phyloP scores from a whole-genome alignment of 1,140 invertebrate species.

The Pentalonia nigronervosa region DNA sequence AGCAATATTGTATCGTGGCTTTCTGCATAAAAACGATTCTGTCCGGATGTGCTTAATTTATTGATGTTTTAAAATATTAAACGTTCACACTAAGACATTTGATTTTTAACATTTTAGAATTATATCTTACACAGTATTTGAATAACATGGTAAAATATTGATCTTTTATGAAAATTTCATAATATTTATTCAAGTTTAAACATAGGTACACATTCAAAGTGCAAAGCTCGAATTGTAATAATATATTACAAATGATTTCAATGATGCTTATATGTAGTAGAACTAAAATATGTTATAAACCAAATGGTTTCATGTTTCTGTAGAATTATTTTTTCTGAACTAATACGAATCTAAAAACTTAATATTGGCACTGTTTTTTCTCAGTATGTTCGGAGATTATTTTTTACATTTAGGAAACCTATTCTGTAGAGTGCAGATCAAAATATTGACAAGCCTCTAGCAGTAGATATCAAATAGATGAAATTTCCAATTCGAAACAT shows the following conservation, averaged over 20 bases:
- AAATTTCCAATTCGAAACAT: too few species aligned
- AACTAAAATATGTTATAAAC: neutral
- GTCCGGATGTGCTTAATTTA: neutral
- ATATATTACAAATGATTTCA: neutral
- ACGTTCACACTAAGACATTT: neutral
- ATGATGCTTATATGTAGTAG: neutral
- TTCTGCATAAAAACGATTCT: neutral
- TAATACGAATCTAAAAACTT: neutral
- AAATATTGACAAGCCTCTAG: too few species aligned
- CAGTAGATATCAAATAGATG: too few species aligned
- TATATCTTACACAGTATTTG: neutral
- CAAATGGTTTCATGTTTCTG: neutral
- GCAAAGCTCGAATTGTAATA: neutral
- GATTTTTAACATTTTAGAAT: neutral
- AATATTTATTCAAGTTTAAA: neutral
- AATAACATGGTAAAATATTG: neutral
- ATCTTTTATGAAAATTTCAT: neutral
- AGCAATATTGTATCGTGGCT: neutral
- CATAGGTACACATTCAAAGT: neutral
- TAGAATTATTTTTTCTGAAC: neutral
- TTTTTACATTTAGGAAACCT: neutral
- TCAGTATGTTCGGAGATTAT: neutral
- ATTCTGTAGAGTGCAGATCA: neutral
- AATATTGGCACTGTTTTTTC: neutral
- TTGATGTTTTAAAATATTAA: neutral